phyloP scores from a whole-genome alignment of 1,140 invertebrate genomes.

The Condylostylus longicornis region DNA sequence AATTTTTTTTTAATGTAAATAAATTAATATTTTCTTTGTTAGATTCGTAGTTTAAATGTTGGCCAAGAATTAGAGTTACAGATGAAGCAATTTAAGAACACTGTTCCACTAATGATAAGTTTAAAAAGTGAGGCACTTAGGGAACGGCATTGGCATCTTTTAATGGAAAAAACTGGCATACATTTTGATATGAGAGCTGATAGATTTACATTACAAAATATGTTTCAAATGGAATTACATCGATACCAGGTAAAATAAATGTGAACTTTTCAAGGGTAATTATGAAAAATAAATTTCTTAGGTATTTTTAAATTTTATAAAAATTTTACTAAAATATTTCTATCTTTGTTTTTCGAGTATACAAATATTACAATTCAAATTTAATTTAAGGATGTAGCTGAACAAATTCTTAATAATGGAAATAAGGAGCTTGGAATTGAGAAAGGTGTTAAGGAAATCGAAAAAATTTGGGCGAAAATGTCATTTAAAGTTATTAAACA shows the following conservation, averaged over 20 bases:
- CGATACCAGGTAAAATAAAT: conserved; percentile 43
- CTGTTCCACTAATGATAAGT: conserved; percentile 76
- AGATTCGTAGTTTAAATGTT: conserved; percentile 38
- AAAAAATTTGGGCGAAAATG: conserved; percentile 55
- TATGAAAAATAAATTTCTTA: background rate
- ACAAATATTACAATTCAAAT: background rate
- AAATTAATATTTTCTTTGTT: conserved; percentile 9
- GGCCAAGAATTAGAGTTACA: conserved; percentile 54
- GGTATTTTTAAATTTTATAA: background rate
- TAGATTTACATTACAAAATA: conserved; percentile 72
- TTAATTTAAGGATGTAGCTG: conserved; percentile 44
- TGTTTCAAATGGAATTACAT: conserved; percentile 82
- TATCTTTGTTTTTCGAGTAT: background rate
- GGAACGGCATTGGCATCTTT: conserved; percentile 71
- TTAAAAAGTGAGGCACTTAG: conserved; percentile 80
- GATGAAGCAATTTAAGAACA: conserved; percentile 78
- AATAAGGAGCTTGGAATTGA: conserved; percentile 81
- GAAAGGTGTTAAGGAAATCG: conserved; percentile 63
- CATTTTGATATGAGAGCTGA: conserved; percentile 75
- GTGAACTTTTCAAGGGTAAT: too few species aligned
- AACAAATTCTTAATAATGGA: conserved; percentile 72
- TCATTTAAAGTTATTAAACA: conserved; percentile 55
- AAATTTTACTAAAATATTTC: too few species aligned
- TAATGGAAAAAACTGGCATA: conserved; percentile 70
- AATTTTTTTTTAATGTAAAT: background rate